Evolutionary conservation across 2,113 vertebrate genomes (phyloP).

Genomic region (Ceyx melanurus): DNA sequence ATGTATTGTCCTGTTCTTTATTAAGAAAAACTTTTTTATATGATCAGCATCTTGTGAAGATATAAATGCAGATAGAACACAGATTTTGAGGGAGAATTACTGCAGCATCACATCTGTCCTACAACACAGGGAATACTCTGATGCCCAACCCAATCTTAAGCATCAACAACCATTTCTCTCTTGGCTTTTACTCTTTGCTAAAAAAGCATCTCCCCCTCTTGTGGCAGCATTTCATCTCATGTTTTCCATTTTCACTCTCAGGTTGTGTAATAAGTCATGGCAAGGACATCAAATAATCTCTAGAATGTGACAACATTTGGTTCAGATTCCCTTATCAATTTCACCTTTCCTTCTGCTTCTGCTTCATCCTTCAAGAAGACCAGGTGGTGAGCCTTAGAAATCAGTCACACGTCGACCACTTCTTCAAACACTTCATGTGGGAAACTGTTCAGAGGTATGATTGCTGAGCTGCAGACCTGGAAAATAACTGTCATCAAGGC

Average conservation of each 20-base stretch:
- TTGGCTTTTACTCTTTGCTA: conserved; percentile 9
- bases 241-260: conserved; percentile 37
- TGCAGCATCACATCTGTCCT: neutral
- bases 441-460: conserved; percentile 68
- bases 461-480: conserved; percentile 73
- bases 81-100: neutral
- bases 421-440: conserved; percentile 74
- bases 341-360: conserved; percentile 62
- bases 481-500: conserved; percentile 81
- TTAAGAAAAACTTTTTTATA: neutral
- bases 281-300: conserved; percentile 74
- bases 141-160: rapidly evolving
- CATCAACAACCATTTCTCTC: neutral
- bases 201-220: neutral
- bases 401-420: conserved; percentile 76
- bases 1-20: neutral
- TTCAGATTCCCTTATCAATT: conserved; percentile 75
- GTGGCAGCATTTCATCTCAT: conserved; percentile 66
- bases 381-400: conserved; percentile 45
- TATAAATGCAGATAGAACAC: neutral
- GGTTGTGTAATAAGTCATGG: conserved; percentile 62
- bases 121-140: neutral
- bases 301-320: conserved; percentile 77
- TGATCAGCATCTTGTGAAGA: neutral
- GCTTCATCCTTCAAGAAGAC: conserved; percentile 53